Conservation (phyloP, 2,113 vertebrate genomes). For the Pedetes capensis region DNA sequence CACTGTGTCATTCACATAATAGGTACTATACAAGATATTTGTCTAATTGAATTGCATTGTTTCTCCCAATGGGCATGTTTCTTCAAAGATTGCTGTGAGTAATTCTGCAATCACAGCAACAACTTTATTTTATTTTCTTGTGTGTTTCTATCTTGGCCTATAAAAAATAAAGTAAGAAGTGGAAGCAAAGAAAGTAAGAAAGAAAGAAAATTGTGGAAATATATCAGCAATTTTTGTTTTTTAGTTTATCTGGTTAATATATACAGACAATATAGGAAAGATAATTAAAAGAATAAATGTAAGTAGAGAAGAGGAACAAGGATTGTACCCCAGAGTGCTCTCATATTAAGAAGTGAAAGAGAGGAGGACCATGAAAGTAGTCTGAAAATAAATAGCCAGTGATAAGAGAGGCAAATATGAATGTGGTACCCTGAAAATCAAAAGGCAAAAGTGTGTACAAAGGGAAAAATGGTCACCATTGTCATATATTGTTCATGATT, state of each 20-base stretch:
- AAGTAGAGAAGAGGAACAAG: not conserved
- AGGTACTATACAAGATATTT: not conserved
- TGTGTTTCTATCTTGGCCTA: constrained; percentile 7
- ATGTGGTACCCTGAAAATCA: not conserved
- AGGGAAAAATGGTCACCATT: not conserved
- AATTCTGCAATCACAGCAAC: constrained; percentile 34
- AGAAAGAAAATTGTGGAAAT: not conserved
- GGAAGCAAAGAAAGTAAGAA: not conserved
- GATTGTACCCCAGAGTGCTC: not conserved
- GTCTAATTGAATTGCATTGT: constrained; percentile 8
- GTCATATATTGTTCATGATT: not conserved
- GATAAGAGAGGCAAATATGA: not conserved
- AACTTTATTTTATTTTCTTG: constrained; percentile 46
- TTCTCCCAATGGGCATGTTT: constrained; percentile 25
- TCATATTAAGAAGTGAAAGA: not conserved
- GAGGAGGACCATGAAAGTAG: not conserved
- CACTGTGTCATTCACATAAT: not conserved
- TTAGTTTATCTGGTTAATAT: not conserved
- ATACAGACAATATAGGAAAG: not conserved
- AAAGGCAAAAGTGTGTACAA: not conserved
- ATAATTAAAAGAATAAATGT: not conserved
- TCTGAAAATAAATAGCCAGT: not conserved
- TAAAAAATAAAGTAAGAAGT: not conserved
- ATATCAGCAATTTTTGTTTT: not conserved
- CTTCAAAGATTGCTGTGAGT: constrained; percentile 27